phyloP scores from a whole-genome alignment of 2,888 invertebrate genomes.

The Horisme vitalbata region DNA sequence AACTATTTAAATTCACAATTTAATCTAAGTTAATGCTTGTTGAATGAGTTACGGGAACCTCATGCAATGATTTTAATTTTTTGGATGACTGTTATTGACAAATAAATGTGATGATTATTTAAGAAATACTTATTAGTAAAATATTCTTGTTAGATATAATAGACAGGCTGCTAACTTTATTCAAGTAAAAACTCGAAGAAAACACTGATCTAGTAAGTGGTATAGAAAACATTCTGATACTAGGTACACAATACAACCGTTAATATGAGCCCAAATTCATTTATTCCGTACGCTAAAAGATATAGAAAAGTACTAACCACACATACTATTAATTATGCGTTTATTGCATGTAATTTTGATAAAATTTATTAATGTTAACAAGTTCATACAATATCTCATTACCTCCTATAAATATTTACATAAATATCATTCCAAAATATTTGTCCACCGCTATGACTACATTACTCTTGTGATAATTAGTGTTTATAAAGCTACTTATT shows the following conservation, averaged over 20 bases:
- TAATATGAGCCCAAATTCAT: conserved; percentile 12
- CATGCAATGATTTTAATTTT: conserved; percentile 18
- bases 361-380: conserved; percentile 68
- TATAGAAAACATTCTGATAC: conserved; percentile 3
- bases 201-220: not conserved
- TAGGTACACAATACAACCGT: conserved; percentile 20
- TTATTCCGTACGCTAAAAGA: conserved; percentile 19
- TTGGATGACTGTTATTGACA: conserved; percentile 21
- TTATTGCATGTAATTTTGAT: conserved; percentile 50
- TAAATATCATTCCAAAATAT: conserved; percentile 71
- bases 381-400: conserved; percentile 60
- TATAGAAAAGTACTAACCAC: conserved; percentile 21
- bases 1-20: conserved; percentile 5
- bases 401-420: conserved; percentile 61
- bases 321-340: conserved; percentile 29
- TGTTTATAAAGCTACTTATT: conserved; percentile 33
- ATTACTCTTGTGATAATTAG: conserved; percentile 31
- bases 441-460: conserved; percentile 51
- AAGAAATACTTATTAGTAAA: conserved; percentile 6
- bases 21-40: conserved; percentile 22
- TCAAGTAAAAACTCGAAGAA: not conserved
- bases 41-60: conserved; percentile 14
- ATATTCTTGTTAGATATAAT: conserved; percentile 11
- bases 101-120: conserved; percentile 1
- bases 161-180: conserved; percentile 1